Percentiles rank a stretch among this genome's conserved stretches.
These are phyloP conservation scores for Phortica magna DNA, from an alignment of 2,888 invertebrate genomes.

Conservation along the genomic window DNA sequence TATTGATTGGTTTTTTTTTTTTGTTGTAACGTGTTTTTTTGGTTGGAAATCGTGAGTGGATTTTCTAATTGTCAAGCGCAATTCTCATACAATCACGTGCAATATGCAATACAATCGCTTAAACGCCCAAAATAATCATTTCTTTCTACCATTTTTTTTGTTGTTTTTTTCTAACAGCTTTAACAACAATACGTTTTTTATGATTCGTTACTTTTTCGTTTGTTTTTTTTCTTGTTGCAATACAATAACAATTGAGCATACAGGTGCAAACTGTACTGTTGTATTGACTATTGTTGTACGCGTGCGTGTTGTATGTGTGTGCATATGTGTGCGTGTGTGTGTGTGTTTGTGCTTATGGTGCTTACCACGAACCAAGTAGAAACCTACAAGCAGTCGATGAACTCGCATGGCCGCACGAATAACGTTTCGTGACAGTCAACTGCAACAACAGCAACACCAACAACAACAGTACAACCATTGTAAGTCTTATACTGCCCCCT, in stretches of 20 bases:
- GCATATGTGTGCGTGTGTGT: neutral
- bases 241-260: constrained; percentile 16
- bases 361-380: constrained; percentile 54
- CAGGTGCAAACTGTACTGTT: constrained; percentile 47
- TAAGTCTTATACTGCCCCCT: constrained; percentile 46
- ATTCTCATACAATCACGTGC: constrained; percentile 65
- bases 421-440: constrained; percentile 70
- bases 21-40: constrained; percentile 34
- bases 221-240: constrained; percentile 11
- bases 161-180: constrained; percentile 33
- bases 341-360: constrained; percentile 54
- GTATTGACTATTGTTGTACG: constrained; percentile 11
- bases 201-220: constrained; percentile 48
- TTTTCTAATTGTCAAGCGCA: constrained; percentile 61
- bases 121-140: constrained; percentile 13
- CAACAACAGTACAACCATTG: constrained; percentile 20
- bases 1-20: constrained; percentile 24
- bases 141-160: constrained; percentile 48
- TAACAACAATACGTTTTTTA: constrained; percentile 2
- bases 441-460: constrained; percentile 42
- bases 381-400: constrained; percentile 63
- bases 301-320: neutral
- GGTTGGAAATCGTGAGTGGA: constrained; percentile 55
- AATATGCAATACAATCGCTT: constrained; percentile 45
- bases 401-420: constrained; percentile 74